Base-by-base conservation (phyloP, 2,113 vertebrate species). In the Siniperca knerii region DNA sequence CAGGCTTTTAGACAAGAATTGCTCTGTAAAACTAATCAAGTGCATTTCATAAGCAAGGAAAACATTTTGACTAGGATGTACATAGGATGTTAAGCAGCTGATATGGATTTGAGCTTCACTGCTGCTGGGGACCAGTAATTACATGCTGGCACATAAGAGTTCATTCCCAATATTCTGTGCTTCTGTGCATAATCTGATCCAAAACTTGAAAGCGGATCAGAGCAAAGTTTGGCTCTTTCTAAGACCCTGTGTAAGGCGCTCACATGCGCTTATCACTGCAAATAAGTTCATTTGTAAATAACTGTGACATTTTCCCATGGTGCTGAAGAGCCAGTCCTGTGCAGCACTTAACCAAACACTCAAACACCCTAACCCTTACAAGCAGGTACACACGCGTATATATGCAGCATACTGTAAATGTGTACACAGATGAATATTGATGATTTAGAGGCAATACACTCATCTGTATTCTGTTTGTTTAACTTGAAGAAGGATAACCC, bases 221-320 rank as follows among this genome's bases (percentile, higher is more conserved):
- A 81, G 57, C 40, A 72, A 75, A 76, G 42, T 89, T 81, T 71
- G 81, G 42, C 23, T 87, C 75, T 77, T 23, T 66, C 55, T 72
- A 83, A 90, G 48, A 78, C 25, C 65, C 46, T 25, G 69, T 2
- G 15, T 91, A 88, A 89, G 80, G 52, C 0, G 40, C 77, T 86
- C 76, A 87, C 52, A 84, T 50, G 12, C 80, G 75, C 67, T 87
- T 86, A 89, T 13, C n/a, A 57, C 60, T 44, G 16, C 8, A 78
- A 86, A 67, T 75, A 88, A 50, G 48, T 77, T 79, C 33, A 87
- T 87, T 91, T 88, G 83, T 81, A 85, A 88, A 90, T 72, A 89
- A 70, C 66, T 82, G 70, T 62, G 60, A 77, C 64, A 77, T 62
- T 86, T 94, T 90, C 83, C 87, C 90, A 92, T 67, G 87, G 77